phyloP scores from a whole-genome alignment of 2,113 vertebrate species.

The Antechinus stuartii region DNA sequence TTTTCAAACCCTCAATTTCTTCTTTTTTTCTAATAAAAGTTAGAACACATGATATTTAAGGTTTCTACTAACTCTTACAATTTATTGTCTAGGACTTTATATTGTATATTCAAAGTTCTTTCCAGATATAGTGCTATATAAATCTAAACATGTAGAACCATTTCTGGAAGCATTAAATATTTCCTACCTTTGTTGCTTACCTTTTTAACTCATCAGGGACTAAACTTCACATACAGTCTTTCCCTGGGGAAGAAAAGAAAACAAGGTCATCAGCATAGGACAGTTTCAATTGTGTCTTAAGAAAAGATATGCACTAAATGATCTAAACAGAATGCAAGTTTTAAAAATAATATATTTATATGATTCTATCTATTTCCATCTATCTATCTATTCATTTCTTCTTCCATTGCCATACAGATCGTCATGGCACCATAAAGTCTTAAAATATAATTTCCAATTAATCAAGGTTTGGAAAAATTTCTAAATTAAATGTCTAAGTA shows the following conservation, averaged over 20 bases:
- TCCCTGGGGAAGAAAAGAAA: background rate
- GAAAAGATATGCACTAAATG: background rate
- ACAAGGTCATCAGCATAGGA: background rate
- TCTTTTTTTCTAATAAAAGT: background rate
- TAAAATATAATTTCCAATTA: background rate
- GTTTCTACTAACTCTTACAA: background rate
- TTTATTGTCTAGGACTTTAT: background rate
- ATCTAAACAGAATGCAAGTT: background rate
- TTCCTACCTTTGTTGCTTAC: background rate
- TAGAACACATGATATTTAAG: background rate
- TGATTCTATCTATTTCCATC: background rate
- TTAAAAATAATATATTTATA: background rate
- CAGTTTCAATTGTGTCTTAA: background rate
- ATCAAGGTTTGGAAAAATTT: background rate
- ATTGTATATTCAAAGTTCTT: background rate
- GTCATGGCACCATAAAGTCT: background rate
- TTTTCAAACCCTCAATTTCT: background rate
- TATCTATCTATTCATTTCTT: background rate
- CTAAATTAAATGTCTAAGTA: background rate
- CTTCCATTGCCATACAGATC: background rate
- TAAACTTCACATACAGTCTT: background rate
- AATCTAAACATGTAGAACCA: background rate
- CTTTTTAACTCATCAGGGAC: background rate
- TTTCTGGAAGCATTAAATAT: background rate
- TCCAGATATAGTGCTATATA: background rate